A percentile compares a stretch with the other conserved stretches of the same genome.
Evolutionary conservation across 2,113 vertebrate species (phyloP).

Genomic region (Monopterus albus): DNA sequence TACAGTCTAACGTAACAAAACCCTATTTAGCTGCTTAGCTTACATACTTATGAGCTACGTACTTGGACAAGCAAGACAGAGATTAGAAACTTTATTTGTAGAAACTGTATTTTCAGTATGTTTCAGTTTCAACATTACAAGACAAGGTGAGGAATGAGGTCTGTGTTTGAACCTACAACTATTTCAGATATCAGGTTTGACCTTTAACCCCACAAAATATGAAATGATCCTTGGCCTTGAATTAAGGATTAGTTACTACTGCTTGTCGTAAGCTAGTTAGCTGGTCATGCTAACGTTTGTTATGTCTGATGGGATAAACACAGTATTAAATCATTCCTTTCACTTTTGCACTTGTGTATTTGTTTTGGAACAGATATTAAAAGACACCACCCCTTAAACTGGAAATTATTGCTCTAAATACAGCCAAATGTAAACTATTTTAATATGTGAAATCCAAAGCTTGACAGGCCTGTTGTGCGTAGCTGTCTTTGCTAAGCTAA

Average conservation of each 20-base stretch:
- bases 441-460: not conserved
- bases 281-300: not conserved
- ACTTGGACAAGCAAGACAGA: not conserved
- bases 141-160: not conserved
- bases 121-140: not conserved
- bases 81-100: constrained; percentile 3
- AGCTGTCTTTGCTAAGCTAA: too few species aligned
- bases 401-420: not conserved
- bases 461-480: too few species aligned
- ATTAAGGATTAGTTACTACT: too few species aligned
- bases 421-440: not conserved
- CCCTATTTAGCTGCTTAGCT: not conserved
- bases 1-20: not conserved
- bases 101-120: constrained; percentile 1
- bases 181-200: not conserved
- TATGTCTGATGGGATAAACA: not conserved
- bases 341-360: not conserved
- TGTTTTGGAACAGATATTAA: not conserved
- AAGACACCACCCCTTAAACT: not conserved
- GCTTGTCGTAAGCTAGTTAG: not conserved
- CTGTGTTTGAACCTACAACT: too few species aligned
- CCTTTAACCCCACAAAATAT: not conserved
- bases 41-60: not conserved
- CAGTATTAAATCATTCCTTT: not conserved
- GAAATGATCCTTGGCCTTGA: not conserved